Evolutionary conservation across 2,888 invertebrate genomes (phyloP).

Genomic region (Ormyrus pomaceus): DNA sequence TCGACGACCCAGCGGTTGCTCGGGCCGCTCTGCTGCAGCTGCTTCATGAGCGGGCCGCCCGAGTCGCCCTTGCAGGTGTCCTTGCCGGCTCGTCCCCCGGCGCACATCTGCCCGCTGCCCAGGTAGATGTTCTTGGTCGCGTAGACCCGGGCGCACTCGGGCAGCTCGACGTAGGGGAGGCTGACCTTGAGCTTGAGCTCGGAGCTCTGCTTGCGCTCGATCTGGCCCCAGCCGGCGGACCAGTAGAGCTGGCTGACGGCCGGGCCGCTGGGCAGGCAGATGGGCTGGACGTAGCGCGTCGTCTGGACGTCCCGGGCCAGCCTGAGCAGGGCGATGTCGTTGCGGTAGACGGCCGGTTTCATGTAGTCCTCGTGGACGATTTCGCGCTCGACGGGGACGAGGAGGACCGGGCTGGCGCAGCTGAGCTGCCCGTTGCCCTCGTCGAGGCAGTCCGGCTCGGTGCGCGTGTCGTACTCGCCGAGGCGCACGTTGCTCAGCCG

Average conservation of each 20-base stretch:
- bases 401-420: constrained; percentile 80
- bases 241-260: constrained; percentile 74
- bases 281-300: constrained; percentile 79
- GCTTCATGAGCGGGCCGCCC: constrained; percentile 85
- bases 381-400: constrained; percentile 80
- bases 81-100: constrained; percentile 82
- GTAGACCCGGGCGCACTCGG: constrained; percentile 78
- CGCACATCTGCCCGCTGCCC: constrained; percentile 80
- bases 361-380: constrained; percentile 82
- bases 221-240: constrained; percentile 83
- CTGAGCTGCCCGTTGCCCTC: constrained; percentile 61
- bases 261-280: constrained; percentile 78
- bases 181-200: constrained; percentile 78
- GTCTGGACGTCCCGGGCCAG: constrained; percentile 77
- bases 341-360: constrained; percentile 77
- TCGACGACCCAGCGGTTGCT: constrained; percentile 75
- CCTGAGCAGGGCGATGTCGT: constrained; percentile 86
- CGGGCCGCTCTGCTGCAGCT: constrained; percentile 45
- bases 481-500: constrained; percentile 80
- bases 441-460: constrained; percentile 78
- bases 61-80: constrained; percentile 88
- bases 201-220: constrained; percentile 76
- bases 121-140: constrained; percentile 74
- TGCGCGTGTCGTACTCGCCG: constrained; percentile 82
- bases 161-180: constrained; percentile 76